Conservation (phyloP, 2,113 vertebrate species). For the Peromyscus californicus region DNA sequence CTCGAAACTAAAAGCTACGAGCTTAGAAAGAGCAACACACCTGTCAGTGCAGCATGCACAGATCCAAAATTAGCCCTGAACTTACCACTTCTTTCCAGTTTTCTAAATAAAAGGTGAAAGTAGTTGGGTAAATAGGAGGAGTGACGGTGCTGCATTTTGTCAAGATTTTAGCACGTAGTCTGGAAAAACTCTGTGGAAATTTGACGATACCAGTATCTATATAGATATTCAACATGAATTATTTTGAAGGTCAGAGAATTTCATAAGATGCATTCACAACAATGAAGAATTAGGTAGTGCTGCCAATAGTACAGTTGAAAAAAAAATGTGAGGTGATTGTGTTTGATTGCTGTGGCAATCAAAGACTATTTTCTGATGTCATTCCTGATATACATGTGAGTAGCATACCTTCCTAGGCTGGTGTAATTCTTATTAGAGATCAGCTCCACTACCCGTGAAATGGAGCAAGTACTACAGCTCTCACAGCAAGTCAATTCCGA, state of each 20-base stretch:
- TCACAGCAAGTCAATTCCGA: not conserved
- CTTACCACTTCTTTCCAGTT: not conserved
- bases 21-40: not conserved
- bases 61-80: not conserved
- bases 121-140: not conserved
- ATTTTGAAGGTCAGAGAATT: not conserved
- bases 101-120: not conserved
- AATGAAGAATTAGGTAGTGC: slow-evolving; percentile 9
- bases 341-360: not conserved
- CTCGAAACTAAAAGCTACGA: not conserved
- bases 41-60: not conserved
- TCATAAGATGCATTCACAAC: not conserved
- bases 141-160: not conserved
- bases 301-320: not conserved
- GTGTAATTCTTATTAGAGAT: not conserved
- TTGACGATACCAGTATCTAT: not conserved
- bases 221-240: not conserved
- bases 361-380: not conserved
- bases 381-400: not conserved
- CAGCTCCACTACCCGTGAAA: not conserved
- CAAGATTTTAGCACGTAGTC: not conserved
- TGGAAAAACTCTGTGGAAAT: not conserved
- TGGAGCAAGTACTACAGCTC: not conserved
- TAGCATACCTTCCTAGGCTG: not conserved
- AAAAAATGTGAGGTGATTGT: not conserved